Evolutionary conservation across 2,888 invertebrate species (phyloP).

Genomic region (Graphium colonna): DNA sequence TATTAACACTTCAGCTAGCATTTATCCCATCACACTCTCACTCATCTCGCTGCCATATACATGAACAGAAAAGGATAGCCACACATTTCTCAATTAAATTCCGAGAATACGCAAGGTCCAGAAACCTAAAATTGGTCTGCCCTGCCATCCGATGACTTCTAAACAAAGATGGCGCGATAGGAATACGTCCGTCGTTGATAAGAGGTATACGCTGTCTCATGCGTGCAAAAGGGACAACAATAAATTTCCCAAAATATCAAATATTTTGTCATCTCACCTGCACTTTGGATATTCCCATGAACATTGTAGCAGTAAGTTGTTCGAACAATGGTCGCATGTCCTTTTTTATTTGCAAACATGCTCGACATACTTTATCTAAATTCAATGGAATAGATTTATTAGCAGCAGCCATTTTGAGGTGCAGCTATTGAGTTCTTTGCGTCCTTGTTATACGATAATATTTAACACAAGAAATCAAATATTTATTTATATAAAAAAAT

Average conservation of each 20-base stretch:
- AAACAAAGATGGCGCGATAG: slow-evolving; percentile 74
- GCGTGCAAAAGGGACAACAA: slow-evolving; percentile 67
- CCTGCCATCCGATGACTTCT: slow-evolving; percentile 54
- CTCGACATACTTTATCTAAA: slow-evolving; percentile 82
- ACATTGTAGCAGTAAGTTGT: slow-evolving; percentile 82
- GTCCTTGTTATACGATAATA: slow-evolving; percentile 56
- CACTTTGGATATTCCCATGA: slow-evolving; percentile 82
- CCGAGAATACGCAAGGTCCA: slow-evolving; percentile 51
- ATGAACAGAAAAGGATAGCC: slow-evolving; percentile 57
- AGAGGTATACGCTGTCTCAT: slow-evolving; percentile 33
- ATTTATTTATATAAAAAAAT: neutral
- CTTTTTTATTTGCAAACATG: slow-evolving; percentile 82
- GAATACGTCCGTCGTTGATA: slow-evolving; percentile 39
- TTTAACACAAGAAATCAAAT: neutral
- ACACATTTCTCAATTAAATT: slow-evolving; percentile 65
- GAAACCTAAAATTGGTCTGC: slow-evolving; percentile 45
- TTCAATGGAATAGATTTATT: slow-evolving; percentile 56
- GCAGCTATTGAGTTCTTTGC: slow-evolving; percentile 55
- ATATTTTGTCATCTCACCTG: slow-evolving; percentile 71
- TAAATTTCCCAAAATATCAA: slow-evolving; percentile 58
- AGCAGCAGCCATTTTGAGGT: slow-evolving; percentile 69
- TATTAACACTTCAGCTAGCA: neutral
- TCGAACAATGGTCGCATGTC: slow-evolving; percentile 83
- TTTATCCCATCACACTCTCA: too few species aligned
- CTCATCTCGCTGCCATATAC: neutral